A percentile compares a stretch with the other conserved stretches of the same genome.
Evolutionary conservation across 2,888 invertebrate species (phyloP).

Genomic region (Nephrocerus scutellatus): DNA sequence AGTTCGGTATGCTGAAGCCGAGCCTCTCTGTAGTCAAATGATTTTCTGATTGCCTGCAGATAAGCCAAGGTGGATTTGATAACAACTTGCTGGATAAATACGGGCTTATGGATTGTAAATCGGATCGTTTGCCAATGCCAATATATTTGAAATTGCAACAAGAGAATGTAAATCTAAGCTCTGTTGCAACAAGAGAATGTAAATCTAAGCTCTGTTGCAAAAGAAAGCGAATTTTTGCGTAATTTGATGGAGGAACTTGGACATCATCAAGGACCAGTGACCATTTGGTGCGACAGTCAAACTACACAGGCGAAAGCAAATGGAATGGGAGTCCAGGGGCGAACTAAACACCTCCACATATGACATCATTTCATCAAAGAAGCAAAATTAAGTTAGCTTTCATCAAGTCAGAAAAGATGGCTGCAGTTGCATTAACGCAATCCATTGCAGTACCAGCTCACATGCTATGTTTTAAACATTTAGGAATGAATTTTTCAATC

Average conservation of each 20-base stretch:
- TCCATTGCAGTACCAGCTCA: constrained; percentile 6
- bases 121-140: no score
- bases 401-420: no score
- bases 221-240: not conserved
- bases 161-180: no score
- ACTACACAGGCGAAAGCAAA: constrained; percentile 7
- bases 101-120: no score
- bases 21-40: no score
- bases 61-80: no score
- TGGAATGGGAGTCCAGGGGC: constrained; percentile 5
- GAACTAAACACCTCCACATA: constrained; percentile 8
- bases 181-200: no score
- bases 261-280: constrained; percentile 6
- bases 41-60: no score
- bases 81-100: no score
- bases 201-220: not conserved
- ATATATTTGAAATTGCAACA: no score
- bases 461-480: constrained; percentile 6
- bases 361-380: no score
- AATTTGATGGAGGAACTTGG: constrained; percentile 4
- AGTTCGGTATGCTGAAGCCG: no score
- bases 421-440: constrained; percentile 8
- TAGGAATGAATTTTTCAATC: constrained; percentile 6
- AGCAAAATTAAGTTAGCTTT: not conserved
- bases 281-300: constrained; percentile 5